phyloP scores from a whole-genome alignment of 2,888 invertebrate species.

The Cephus rjabovi region DNA sequence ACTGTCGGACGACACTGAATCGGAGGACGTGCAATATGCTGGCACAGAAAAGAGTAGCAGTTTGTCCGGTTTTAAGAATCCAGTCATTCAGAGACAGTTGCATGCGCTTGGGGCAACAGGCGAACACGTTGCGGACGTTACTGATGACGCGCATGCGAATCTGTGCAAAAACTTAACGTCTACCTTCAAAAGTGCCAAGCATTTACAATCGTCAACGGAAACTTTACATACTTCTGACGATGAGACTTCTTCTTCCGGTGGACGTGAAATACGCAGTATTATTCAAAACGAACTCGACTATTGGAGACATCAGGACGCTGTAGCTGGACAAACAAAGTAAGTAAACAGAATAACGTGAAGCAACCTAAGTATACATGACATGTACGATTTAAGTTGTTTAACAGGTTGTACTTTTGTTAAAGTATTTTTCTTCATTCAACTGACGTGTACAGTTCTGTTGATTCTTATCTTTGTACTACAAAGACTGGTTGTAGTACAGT shows the following conservation, averaged over 20 bases:
- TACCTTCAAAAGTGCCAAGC: slow-evolving; percentile 13
- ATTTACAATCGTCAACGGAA: slow-evolving; percentile 11
- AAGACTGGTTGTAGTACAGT: not conserved
- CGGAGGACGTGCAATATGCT: not conserved
- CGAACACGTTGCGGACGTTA: slow-evolving; percentile 3
- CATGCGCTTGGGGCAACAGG: not conserved
- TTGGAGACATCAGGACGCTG: slow-evolving; percentile 62
- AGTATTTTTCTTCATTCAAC: not conserved
- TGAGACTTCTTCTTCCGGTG: slow-evolving; percentile 72
- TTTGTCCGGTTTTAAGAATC: not conserved
- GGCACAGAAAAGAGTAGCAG: not conserved
- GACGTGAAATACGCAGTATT: slow-evolving; percentile 74
- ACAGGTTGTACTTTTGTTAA: not conserved
- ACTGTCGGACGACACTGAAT: not conserved
- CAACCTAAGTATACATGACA: not conserved
- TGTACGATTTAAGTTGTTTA: not conserved
- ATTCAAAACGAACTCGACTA: slow-evolving; percentile 66
- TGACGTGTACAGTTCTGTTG: not conserved
- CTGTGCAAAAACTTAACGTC: slow-evolving; percentile 7
- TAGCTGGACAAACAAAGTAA: slow-evolving; percentile 63
- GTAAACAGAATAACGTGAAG: not conserved
- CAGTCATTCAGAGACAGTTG: not conserved
- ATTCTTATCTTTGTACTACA: not conserved
- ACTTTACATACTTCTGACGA: slow-evolving; percentile 66
- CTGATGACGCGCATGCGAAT: slow-evolving; percentile 15